Conservation (phyloP, 2,113 vertebrate species). For the Vulpes ferrilata region DNA sequence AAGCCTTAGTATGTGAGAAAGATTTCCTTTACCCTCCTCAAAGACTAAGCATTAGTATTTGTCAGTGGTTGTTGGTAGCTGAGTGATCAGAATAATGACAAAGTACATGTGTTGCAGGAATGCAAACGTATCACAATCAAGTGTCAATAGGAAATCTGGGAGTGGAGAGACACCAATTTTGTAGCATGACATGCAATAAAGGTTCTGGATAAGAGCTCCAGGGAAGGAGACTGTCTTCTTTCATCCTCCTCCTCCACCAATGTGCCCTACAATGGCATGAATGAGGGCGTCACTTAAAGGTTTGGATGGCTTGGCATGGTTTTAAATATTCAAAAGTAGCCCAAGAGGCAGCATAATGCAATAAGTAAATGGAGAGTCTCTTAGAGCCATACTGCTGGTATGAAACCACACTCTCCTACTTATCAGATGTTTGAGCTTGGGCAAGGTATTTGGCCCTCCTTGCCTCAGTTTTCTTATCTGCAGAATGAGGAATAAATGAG, state of each 20-base stretch:
- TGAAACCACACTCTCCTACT: not conserved
- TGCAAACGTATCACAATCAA: not conserved
- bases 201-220: not conserved
- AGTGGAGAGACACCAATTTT: not conserved
- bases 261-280: not conserved
- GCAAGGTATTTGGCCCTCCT: not conserved
- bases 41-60: not conserved
- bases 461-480: not conserved
- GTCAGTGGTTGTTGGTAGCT: not conserved
- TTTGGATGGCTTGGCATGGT: not conserved
- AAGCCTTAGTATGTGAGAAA: constrained; percentile 51
- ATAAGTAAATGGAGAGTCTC: not conserved
- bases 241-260: not conserved
- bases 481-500: not conserved
- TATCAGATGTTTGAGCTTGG: not conserved
- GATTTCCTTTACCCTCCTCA: not conserved
- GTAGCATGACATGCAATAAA: not conserved
- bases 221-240: not conserved
- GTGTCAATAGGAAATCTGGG: not conserved
- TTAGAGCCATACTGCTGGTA: not conserved
- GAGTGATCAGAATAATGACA: not conserved
- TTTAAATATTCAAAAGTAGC: not conserved
- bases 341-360: not conserved
- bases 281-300: not conserved
- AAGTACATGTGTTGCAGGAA: not conserved